Conservation (phyloP, 2,113 vertebrate genomes). For the Prunella himalayana region DNA sequence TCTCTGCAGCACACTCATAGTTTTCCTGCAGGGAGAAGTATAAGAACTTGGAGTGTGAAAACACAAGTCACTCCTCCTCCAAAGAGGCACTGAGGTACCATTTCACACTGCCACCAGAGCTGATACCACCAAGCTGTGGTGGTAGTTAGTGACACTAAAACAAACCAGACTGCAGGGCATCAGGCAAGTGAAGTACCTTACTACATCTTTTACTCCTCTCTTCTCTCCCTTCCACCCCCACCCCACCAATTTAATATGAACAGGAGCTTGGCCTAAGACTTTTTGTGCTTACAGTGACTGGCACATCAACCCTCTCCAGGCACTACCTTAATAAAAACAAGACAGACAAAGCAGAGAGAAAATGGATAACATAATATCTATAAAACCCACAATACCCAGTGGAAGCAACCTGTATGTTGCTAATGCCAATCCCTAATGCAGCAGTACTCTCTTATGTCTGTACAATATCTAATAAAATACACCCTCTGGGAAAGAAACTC, state of each 20-base stretch:
- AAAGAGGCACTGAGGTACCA: neutral
- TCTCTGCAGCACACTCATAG: neutral
- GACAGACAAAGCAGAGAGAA: neutral
- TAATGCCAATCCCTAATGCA: neutral
- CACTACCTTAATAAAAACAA: neutral
- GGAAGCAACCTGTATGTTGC: neutral
- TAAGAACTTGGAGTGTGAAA: neutral
- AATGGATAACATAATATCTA: neutral
- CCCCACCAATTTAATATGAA: neutral
- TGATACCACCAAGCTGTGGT: accelerated
- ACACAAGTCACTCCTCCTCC: neutral
- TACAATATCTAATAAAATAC: neutral
- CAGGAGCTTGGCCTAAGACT: neutral
- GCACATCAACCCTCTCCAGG: neutral
- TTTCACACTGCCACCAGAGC: neutral
- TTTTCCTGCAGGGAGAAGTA: neutral
- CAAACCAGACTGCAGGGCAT: neutral
- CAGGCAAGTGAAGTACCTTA: neutral
- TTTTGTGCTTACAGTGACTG: neutral
- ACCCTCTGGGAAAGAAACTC: neutral
- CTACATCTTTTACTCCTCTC: neutral
- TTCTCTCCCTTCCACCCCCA: neutral
- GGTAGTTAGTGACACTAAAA: neutral
- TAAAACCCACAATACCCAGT: neutral
- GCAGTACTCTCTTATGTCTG: neutral